phyloP scores from a whole-genome alignment of 2,888 invertebrate genomes.

The Oxycera nigricornis region DNA sequence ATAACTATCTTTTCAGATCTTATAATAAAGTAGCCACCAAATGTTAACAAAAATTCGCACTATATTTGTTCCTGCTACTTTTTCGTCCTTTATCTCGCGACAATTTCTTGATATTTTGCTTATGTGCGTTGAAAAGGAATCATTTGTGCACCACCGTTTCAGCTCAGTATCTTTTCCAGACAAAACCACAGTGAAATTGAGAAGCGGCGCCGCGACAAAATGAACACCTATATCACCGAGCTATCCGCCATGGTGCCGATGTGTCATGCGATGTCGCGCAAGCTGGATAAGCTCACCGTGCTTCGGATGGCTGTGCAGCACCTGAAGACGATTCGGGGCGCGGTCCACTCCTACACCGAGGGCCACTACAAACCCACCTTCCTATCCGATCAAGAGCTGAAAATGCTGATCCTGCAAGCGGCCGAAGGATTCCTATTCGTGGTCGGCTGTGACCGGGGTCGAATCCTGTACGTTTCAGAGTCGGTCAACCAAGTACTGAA shows the following conservation, averaged over 20 bases:
- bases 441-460: conserved; percentile 90
- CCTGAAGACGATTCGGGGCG: conserved; percentile 77
- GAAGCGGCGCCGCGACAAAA: conserved; percentile 91
- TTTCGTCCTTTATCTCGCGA: no score
- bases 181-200: conserved; percentile 98
- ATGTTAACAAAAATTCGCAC: no score
- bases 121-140: no score
- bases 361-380: conserved; percentile 81
- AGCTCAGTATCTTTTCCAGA: conserved; percentile 63
- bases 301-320: conserved; percentile 94
- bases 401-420: conserved; percentile 82
- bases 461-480: conserved; percentile 88
- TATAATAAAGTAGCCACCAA: no score
- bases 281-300: conserved; percentile 90
- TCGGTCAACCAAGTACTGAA: conserved; percentile 83
- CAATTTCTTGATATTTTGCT: no score
- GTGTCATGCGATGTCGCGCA: conserved; percentile 92
- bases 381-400: conserved; percentile 85
- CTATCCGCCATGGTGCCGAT: conserved; percentile 89
- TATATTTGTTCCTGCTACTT: no score
- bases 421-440: conserved; percentile 92
- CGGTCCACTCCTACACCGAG: conserved; percentile 77
- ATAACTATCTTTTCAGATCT: no score
- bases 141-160: no score
- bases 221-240: conserved; percentile 94